These are phyloP conservation scores for Dromococcyx pavoninus DNA, from an alignment of 2,797 vertebrate species.

Conservation along the genomic window DNA sequence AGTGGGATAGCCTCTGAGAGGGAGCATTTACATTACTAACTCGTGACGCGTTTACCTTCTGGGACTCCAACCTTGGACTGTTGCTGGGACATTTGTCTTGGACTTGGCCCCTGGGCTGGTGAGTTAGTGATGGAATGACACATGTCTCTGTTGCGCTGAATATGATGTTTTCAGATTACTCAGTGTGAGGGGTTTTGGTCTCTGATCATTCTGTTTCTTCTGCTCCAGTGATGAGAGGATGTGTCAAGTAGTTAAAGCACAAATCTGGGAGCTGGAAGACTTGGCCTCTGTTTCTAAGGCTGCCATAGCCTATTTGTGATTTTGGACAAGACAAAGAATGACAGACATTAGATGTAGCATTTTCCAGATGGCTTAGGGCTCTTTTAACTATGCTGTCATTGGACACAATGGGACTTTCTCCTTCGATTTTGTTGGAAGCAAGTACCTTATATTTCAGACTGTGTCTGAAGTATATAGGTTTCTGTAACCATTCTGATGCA, in stretches of 20 bases:
- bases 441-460: neutral
- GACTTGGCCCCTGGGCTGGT: neutral
- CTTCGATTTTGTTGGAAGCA: neutral
- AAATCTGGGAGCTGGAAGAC: neutral
- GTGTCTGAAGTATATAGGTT: neutral
- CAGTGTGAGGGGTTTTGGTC: neutral
- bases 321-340: neutral
- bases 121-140: conserved; percentile 23
- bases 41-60: neutral
- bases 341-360: neutral
- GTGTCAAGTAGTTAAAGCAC: neutral
- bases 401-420: neutral
- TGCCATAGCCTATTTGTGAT: neutral
- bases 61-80: neutral
- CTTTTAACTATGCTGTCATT: neutral
- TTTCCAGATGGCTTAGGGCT: neutral
- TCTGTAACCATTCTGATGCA: neutral
- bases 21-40: neutral
- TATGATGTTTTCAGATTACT: neutral
- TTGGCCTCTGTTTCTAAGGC: neutral
- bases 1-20: conserved; percentile 21
- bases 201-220: conserved; percentile 6
- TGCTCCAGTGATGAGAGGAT: conserved; percentile 7
- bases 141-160: neutral
- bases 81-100: neutral